Evolutionary conservation across 2,888 invertebrate species (phyloP).

Genomic region (Hirtodrosophila alboralis): DNA sequence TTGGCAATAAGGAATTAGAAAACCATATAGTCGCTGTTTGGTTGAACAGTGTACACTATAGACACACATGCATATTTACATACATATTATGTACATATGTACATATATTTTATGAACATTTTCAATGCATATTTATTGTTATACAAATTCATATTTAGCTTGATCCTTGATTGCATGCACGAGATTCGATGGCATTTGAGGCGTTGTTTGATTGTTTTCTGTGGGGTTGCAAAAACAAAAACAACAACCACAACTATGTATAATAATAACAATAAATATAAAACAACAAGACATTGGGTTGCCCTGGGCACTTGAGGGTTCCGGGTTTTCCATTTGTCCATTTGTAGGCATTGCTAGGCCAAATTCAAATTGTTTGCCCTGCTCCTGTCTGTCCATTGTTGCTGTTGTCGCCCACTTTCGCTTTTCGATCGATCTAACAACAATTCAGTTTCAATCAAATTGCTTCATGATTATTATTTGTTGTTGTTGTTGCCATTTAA

Average conservation of each 20-base stretch:
- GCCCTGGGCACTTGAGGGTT: constrained; percentile 69
- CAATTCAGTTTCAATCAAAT: constrained; percentile 73
- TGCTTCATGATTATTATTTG: constrained; percentile 53
- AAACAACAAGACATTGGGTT: constrained; percentile 47
- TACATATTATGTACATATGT: constrained; percentile 12
- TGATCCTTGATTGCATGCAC: constrained; percentile 59
- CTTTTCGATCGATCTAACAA: constrained; percentile 82
- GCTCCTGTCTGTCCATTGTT: constrained; percentile 20
- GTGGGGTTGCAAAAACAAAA: constrained; percentile 41
- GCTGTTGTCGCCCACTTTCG: constrained; percentile 62
- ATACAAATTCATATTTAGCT: constrained; percentile 67
- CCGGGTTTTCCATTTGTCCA: constrained; percentile 48
- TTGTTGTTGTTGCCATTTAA: constrained; percentile 28
- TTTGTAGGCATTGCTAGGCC: constrained; percentile 59
- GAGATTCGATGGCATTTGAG: constrained; percentile 45
- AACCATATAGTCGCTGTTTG: neutral
- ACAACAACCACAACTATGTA: constrained; percentile 1
- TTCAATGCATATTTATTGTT: constrained; percentile 61
- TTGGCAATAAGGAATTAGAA: no score
- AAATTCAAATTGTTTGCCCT: constrained; percentile 36
- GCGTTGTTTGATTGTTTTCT: constrained; percentile 69
- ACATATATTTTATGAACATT: neutral
- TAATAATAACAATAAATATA: constrained; percentile 1
- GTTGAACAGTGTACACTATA: constrained; percentile 25
- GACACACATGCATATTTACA: neutral